Evolutionary conservation across 2,113 vertebrate genomes (phyloP).

Genomic region (Melanocharis versteri): DNA sequence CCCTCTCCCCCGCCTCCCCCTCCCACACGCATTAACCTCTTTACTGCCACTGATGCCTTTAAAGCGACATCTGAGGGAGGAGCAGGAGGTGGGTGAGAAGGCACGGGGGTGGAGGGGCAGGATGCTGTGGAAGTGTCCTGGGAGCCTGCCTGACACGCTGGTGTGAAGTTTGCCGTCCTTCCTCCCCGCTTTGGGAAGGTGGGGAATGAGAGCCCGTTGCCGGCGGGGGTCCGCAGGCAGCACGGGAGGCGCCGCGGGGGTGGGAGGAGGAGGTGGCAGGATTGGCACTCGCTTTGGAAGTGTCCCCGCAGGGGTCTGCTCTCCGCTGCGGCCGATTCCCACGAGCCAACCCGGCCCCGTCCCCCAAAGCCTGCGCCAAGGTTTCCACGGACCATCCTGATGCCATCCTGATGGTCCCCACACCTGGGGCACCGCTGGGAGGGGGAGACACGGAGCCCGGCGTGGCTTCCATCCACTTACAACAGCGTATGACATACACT

Average conservation of each 20-base stretch:
- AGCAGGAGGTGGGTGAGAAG: slow-evolving; percentile 33
- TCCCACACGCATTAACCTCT: slow-evolving; percentile 49
- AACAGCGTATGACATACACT: fast-evolving
- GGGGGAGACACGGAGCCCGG: background rate
- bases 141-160: slow-evolving; percentile 10
- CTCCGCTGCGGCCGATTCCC: background rate
- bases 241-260: background rate
- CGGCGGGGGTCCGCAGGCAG: background rate
- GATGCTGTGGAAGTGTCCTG: slow-evolving; percentile 20
- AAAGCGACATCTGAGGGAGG: slow-evolving; percentile 30
- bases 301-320: background rate
- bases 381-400: background rate
- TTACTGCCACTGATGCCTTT: slow-evolving; percentile 48
- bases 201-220: background rate
- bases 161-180: slow-evolving; percentile 60
- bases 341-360: background rate
- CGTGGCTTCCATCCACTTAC: background rate
- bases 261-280: slow-evolving; percentile 5
- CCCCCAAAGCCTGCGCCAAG: background rate
- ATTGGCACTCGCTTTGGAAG: slow-evolving; percentile 32
- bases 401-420: background rate
- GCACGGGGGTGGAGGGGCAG: background rate
- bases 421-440: background rate
- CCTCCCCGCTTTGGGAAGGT: background rate
- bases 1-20: slow-evolving; percentile 27